Evolutionary conservation across 1,140 invertebrate genomes (phyloP).

Genomic region (Patella vulgata): DNA sequence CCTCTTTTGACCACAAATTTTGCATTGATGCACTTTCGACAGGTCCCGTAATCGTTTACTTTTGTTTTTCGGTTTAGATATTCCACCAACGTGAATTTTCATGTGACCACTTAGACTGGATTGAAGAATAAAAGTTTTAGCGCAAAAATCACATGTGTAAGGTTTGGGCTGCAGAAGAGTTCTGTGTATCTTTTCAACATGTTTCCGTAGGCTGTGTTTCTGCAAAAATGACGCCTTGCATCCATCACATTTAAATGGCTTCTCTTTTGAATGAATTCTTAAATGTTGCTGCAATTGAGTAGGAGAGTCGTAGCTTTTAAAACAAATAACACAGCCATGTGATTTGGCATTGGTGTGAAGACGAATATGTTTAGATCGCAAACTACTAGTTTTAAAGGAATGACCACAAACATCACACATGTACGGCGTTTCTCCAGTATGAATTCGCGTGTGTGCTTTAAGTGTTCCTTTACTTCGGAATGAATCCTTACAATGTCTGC

Average conservation of each 20-base stretch:
- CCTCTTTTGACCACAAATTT: conserved; percentile 25
- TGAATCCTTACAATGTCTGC: too few relatives aligned
- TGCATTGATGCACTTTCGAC: conserved; percentile 20
- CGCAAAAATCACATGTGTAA: conserved; percentile 33
- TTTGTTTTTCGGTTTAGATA: conserved; percentile 20
- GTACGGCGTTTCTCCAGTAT: too few relatives aligned
- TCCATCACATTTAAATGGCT: conserved; percentile 95
- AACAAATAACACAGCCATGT: too few relatives aligned
- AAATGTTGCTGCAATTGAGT: conserved; percentile 92
- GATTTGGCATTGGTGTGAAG: too few relatives aligned
- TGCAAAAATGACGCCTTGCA: conserved; percentile 69
- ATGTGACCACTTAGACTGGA: conserved; percentile 25
- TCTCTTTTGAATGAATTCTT: conserved; percentile 95
- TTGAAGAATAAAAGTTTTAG: conserved; percentile 19
- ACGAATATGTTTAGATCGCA: too few relatives aligned
- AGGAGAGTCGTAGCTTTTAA: too few relatives aligned
- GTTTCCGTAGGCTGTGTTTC: conserved; percentile 34
- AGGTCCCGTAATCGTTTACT: too few relatives aligned
- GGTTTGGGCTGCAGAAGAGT: conserved; percentile 65
- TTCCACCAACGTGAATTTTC: conserved; percentile 31
- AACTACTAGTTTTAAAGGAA: too few relatives aligned
- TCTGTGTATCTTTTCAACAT: too few relatives aligned
- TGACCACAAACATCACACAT: too few relatives aligned
- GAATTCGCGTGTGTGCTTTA: too few relatives aligned
- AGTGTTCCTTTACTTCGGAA: too few relatives aligned